A percentile compares a stretch with the other conserved stretches of the same genome.
phyloP scores from a whole-genome alignment of 1,140 invertebrate species.

The Panagrolaimus sp. region DNA sequence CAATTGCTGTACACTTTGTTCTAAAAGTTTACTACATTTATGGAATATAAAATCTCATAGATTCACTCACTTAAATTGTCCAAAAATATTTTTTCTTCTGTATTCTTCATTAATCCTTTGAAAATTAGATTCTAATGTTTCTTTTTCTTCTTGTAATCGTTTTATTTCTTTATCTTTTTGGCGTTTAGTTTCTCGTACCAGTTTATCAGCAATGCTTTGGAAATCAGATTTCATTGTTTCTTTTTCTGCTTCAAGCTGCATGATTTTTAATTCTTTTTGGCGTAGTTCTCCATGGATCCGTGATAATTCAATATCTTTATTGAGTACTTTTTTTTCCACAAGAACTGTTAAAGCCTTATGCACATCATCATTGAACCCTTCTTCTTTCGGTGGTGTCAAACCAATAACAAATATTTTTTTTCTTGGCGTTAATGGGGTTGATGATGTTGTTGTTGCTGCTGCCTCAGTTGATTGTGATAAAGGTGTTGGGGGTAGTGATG shows the following conservation, averaged over 20 bases:
- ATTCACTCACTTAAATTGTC: conserved; percentile 70
- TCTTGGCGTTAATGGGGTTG: too few relatives aligned
- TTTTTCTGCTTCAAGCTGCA: conserved; percentile 84
- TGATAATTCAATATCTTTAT: conserved; percentile 83
- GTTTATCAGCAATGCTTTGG: conserved; percentile 77
- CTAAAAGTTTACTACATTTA: conserved; percentile 64
- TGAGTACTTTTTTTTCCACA: too few relatives aligned
- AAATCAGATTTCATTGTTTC: too few relatives aligned
- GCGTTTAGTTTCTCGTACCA: too few relatives aligned
- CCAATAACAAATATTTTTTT: too few relatives aligned
- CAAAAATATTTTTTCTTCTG: conserved; percentile 80
- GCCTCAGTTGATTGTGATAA: too few relatives aligned
- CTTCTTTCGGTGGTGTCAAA: conserved; percentile 83
- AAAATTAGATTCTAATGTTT: too few relatives aligned
- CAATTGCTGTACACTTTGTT: conserved; percentile 82
- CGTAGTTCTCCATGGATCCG: conserved; percentile 82
- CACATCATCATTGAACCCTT: conserved; percentile 90
- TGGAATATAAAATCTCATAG: conserved; percentile 17
- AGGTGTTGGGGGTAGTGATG: not conserved
- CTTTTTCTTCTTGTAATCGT: too few relatives aligned
- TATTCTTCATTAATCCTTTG: too few relatives aligned
- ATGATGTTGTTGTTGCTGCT: too few relatives aligned
- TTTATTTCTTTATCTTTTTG: too few relatives aligned
- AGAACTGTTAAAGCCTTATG: conserved; percentile 94
- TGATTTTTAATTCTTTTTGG: conserved; percentile 74